Evolutionary conservation across 1,140 invertebrate species (phyloP).

Genomic region (Littorina saxatilis): DNA sequence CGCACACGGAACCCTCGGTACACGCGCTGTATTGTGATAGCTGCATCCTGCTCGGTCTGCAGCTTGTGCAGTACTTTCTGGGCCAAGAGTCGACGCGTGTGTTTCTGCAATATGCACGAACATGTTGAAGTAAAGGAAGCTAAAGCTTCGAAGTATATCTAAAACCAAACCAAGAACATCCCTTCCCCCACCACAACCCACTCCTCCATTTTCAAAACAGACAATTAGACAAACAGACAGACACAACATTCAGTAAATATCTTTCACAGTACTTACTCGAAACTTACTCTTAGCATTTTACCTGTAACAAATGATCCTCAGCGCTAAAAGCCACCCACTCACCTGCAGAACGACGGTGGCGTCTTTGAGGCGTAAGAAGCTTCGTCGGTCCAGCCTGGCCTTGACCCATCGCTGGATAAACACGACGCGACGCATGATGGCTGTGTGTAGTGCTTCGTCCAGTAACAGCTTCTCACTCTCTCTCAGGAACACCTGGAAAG

Average conservation of each 20-base stretch:
- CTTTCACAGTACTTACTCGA: too few species aligned
- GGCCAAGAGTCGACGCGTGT: slow-evolving; percentile 52
- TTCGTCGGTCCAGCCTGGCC: slow-evolving; percentile 85
- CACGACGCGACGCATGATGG: slow-evolving; percentile 94
- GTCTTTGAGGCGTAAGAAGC: slow-evolving; percentile 84
- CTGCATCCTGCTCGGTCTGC: slow-evolving; percentile 47
- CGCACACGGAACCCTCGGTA: slow-evolving; percentile 51
- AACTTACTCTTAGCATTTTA: too few species aligned
- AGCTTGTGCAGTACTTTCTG: slow-evolving; percentile 41
- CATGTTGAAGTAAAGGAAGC: too few species aligned
- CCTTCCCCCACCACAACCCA: too few species aligned
- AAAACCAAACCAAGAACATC: too few species aligned
- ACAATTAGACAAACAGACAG: too few species aligned
- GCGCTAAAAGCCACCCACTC: neutral
- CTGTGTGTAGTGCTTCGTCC: slow-evolving; percentile 93
- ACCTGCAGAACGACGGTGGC: slow-evolving; percentile 87
- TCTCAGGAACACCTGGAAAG: slow-evolving; percentile 85
- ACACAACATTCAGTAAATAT: too few species aligned
- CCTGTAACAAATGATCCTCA: too few species aligned
- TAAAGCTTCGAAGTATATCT: too few species aligned
- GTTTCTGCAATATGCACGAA: slow-evolving; percentile 44
- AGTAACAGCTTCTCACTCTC: slow-evolving; percentile 92
- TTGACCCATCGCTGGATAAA: slow-evolving; percentile 95
- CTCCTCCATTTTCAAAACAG: too few species aligned
- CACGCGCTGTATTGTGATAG: slow-evolving; percentile 57